phyloP scores from a whole-genome alignment of 2,888 invertebrate genomes.

The Hipparchia sbordonii region DNA sequence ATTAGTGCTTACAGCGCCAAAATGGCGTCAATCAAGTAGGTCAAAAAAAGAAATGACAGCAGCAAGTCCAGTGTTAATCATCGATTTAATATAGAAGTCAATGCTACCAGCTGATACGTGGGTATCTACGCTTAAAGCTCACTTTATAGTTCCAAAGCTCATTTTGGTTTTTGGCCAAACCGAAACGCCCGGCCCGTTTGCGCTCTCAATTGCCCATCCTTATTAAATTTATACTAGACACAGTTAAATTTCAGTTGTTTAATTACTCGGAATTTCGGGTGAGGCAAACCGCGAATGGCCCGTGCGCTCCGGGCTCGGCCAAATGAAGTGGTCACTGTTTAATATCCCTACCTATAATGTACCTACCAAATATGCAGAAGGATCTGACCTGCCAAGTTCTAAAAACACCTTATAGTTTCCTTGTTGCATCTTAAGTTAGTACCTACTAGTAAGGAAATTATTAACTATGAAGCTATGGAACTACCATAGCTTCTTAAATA shows the following conservation, averaged over 20 bases:
- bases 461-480: no score
- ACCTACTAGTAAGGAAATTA: no score
- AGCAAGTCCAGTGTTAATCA: no score
- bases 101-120: not conserved
- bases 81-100: no score
- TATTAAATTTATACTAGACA: slow-evolving; percentile 79
- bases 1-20: no score
- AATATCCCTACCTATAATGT: slow-evolving; percentile 5
- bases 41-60: no score
- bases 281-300: slow-evolving; percentile 64
- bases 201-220: slow-evolving; percentile 75
- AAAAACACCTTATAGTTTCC: no score
- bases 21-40: no score
- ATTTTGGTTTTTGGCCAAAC: slow-evolving; percentile 79
- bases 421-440: no score
- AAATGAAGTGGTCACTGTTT: slow-evolving; percentile 53
- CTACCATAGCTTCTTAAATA: no score
- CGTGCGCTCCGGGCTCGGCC: slow-evolving; percentile 32
- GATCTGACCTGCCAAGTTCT: no score
- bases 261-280: slow-evolving; percentile 76
- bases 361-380: not conserved
- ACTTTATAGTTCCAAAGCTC: slow-evolving; percentile 41
- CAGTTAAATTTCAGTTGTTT: slow-evolving; percentile 80
- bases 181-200: slow-evolving; percentile 72
- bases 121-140: slow-evolving; percentile 1